These are phyloP conservation scores for Clusia tigrina DNA, from an alignment of 2,888 invertebrate species.

Conservation along the genomic window DNA sequence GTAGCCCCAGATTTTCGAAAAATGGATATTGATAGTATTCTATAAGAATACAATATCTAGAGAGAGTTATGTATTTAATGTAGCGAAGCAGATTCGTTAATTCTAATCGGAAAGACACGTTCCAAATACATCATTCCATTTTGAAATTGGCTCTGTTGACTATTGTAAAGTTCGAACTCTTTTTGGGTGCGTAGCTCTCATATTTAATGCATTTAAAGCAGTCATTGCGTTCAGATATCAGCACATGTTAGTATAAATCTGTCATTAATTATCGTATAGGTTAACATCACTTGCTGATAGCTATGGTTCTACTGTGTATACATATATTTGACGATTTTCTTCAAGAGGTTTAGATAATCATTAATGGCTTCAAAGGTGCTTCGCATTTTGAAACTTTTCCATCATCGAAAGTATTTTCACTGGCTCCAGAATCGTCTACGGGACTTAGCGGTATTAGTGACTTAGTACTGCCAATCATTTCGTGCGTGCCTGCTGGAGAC, in stretches of 20 bases:
- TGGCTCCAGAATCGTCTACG: slow-evolving; percentile 49
- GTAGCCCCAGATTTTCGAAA: too few relatives aligned
- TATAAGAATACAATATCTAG: too few relatives aligned
- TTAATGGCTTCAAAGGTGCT: slow-evolving; percentile 60
- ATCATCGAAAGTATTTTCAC: slow-evolving; percentile 51
- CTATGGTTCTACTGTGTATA: too few relatives aligned
- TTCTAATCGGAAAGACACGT: too few relatives aligned
- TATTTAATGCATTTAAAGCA: not conserved
- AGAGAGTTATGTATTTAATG: too few relatives aligned
- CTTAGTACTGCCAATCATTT: slow-evolving; percentile 62
- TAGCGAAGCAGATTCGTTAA: too few relatives aligned
- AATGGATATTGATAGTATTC: too few relatives aligned
- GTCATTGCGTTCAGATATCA: not conserved
- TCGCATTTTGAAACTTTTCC: slow-evolving; percentile 58
- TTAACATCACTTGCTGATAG: too few relatives aligned
- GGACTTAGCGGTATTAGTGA: slow-evolving; percentile 62
- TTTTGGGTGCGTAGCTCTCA: not conserved
- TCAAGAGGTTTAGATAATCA: slow-evolving; percentile 51
- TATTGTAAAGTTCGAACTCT: too few relatives aligned
- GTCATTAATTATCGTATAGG: not conserved
- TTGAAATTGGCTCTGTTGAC: too few relatives aligned
- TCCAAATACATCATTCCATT: not conserved
- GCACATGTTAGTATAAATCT: not conserved
- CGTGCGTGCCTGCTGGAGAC: slow-evolving; percentile 49
- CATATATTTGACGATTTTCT: too few relatives aligned